Evolutionary conservation across 2,888 invertebrate genomes (phyloP).

Genomic region (Agrotis puta): DNA sequence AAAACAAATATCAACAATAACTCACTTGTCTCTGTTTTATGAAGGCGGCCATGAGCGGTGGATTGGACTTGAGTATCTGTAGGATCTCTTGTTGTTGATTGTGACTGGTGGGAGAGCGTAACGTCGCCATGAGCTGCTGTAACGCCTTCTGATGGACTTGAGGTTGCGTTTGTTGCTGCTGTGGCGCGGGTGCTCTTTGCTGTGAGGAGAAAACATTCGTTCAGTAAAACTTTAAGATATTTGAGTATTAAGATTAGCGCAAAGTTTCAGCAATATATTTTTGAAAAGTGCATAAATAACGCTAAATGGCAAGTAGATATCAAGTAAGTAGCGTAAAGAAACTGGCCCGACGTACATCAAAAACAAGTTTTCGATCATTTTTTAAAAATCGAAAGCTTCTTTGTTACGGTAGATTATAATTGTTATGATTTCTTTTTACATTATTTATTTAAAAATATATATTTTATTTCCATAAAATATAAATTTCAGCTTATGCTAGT

Average conservation of each 20-base stretch:
- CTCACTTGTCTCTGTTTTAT: conserved; percentile 95
- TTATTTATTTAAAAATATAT: no score
- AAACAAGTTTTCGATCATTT: no score
- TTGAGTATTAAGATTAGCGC: background rate
- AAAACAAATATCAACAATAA: no score
- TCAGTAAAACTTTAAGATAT: background rate
- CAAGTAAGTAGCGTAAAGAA: no score
- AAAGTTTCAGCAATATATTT: background rate
- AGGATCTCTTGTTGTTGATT: conserved; percentile 97
- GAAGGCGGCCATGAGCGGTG: conserved; percentile 98
- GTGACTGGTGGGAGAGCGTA: conserved; percentile 96
- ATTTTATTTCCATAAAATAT: no score
- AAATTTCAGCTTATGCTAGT: no score
- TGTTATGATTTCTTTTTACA: no score
- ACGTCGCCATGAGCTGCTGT: conserved; percentile 96
- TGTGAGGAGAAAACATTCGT: conserved; percentile 53
- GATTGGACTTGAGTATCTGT: conserved; percentile 97
- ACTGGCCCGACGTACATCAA: no score
- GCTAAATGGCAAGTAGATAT: no score
- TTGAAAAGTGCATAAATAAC: no score
- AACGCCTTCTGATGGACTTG: conserved; percentile 92
- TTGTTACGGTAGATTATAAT: no score
- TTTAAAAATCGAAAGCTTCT: no score
- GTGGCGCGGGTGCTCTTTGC: conserved; percentile 80
- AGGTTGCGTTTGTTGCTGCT: conserved; percentile 84